Evolutionary conservation across 1,140 invertebrate species (phyloP).

Genomic region (Saccostrea echinata): DNA sequence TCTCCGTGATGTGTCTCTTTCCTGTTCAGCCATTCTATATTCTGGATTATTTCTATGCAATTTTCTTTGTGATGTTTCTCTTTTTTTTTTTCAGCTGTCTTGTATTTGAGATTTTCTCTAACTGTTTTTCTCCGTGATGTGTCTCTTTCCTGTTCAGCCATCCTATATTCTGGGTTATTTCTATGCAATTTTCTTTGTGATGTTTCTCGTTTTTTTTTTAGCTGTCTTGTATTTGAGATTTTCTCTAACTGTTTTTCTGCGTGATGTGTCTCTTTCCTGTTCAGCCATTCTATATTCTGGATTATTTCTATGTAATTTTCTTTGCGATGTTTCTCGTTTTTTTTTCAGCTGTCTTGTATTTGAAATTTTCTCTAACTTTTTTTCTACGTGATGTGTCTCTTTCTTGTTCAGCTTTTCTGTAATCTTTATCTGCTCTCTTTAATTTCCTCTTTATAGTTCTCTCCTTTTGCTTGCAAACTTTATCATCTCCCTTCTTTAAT

Average conservation of each 20-base stretch:
- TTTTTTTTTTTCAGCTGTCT: not conserved
- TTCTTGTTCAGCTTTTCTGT: slow-evolving; percentile 5
- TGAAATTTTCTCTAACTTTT: not conserved
- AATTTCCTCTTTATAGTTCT: not conserved
- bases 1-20: not conserved
- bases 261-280: not conserved
- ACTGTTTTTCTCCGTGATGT: not conserved
- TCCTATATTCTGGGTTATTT: not conserved
- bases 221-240: not conserved
- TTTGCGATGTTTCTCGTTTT: not conserved
- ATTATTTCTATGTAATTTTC: not conserved
- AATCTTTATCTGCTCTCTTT: not conserved
- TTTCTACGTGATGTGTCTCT: not conserved
- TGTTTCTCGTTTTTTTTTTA: slow-evolving; percentile 3
- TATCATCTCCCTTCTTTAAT: not conserved
- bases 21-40: not conserved
- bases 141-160: not conserved
- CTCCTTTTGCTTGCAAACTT: slow-evolving; percentile 1
- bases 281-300: not conserved
- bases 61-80: not conserved
- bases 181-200: not conserved
- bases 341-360: not conserved
- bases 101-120: not conserved
- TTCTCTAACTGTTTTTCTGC: not conserved
- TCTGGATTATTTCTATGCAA: not conserved